Conservation (phyloP, 2,888 invertebrate species). For the Pristionchus exspectatus region DNA sequence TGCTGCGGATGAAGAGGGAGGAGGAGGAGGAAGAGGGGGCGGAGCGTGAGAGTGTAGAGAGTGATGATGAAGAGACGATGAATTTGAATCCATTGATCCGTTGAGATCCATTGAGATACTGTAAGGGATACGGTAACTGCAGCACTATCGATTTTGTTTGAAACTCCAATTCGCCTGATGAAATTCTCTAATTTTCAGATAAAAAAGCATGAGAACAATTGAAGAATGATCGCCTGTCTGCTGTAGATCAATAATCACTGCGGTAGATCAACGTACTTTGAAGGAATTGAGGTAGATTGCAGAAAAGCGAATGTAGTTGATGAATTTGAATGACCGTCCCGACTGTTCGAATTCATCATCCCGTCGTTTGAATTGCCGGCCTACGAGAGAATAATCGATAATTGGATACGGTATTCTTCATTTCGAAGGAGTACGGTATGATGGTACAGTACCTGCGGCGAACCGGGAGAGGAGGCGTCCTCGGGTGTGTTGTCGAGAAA, state of each 20-base stretch:
- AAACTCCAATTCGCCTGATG: background rate
- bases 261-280: conserved; percentile 36
- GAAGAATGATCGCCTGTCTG: background rate
- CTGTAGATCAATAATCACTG: background rate
- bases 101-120: conserved; percentile 31
- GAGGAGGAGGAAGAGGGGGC: conserved; percentile 12
- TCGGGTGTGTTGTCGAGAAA: conserved; percentile 63
- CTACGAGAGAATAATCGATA: conserved; percentile 23
- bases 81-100: background rate
- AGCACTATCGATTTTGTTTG: background rate
- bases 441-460: conserved; percentile 38
- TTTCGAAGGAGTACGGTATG: background rate
- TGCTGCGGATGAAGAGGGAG: background rate
- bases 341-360: conserved; percentile 22
- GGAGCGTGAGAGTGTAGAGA: background rate
- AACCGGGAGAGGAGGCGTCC: conserved; percentile 35
- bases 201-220: background rate
- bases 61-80: background rate
- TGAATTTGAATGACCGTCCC: conserved; percentile 34
- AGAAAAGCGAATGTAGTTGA: conserved; percentile 32
- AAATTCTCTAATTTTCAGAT: background rate
- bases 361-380: conserved; percentile 54
- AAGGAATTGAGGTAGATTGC: conserved; percentile 7
- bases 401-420: background rate
- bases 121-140: conserved; percentile 3